phyloP scores from a whole-genome alignment of 2,113 vertebrate genomes.

The Pao palembangensis region DNA sequence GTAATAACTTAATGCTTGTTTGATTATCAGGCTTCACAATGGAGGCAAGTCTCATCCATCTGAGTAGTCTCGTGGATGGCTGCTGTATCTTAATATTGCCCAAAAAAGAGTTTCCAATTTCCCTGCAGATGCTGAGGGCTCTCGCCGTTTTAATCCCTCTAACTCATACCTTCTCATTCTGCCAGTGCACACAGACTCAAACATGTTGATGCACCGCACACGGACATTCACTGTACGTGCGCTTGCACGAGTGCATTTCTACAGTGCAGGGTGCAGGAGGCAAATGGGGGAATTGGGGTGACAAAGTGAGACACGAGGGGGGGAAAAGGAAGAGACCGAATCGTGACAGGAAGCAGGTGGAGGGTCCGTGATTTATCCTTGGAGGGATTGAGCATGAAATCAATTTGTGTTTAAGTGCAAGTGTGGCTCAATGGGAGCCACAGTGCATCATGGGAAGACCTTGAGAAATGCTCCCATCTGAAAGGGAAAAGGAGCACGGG shows the following conservation, averaged over 20 bases:
- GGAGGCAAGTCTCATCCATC: constrained; percentile 36
- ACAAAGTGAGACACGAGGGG: constrained; percentile 23
- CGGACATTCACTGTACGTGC: no score
- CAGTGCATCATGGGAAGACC: constrained; percentile 45
- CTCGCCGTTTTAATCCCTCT: constrained; percentile 40
- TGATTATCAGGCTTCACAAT: constrained; percentile 66
- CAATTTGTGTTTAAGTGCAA: constrained; percentile 56
- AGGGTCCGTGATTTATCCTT: constrained; percentile 38
- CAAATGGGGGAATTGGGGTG: neutral
- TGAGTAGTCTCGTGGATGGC: constrained; percentile 40
- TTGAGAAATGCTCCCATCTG: constrained; percentile 41
- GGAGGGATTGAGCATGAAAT: constrained; percentile 57
- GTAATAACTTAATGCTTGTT: constrained; percentile 59
- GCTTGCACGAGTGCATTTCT: constrained; percentile 5
- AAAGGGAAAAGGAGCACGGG: constrained; percentile 21
- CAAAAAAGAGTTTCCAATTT: constrained; percentile 71
- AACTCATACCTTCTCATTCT: constrained; percentile 1
- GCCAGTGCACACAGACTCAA: no score
- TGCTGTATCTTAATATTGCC: constrained; percentile 68
- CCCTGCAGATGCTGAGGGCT: constrained; percentile 50
- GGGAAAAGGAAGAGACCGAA: constrained; percentile 20
- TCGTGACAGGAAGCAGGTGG: constrained; percentile 34
- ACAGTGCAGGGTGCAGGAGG: constrained; percentile 1
- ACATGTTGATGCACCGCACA: no score
- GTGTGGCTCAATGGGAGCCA: constrained; percentile 25